These are phyloP conservation scores for Corydoras maculifer DNA, from an alignment of 2,113 vertebrate species.

Conservation along the genomic window DNA sequence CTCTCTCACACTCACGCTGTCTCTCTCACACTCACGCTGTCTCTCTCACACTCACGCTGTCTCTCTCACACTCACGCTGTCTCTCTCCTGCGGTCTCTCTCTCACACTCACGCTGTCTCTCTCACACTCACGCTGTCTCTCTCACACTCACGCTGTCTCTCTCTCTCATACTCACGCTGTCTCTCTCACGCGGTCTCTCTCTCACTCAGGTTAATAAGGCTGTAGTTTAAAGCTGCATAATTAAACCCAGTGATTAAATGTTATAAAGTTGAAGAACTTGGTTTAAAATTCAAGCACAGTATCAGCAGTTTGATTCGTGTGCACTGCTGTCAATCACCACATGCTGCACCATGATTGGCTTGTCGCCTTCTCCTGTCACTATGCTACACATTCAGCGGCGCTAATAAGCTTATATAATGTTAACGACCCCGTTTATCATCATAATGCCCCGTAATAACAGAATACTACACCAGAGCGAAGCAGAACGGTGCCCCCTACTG, in stretches of 20 bases:
- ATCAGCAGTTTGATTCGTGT: not conserved
- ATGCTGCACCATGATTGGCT: conserved; percentile 3
- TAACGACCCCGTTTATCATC: not conserved
- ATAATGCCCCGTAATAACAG: not conserved
- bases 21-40: too few relatives aligned
- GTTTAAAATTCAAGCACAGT: not conserved
- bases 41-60: too few relatives aligned
- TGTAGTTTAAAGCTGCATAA: too few relatives aligned
- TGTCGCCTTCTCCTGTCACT: not conserved
- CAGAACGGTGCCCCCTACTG: conserved; percentile 1
- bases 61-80: too few relatives aligned
- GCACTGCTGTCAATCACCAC: not conserved
- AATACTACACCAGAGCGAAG: not conserved
- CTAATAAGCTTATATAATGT: not conserved
- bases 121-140: not conserved
- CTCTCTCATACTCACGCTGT: not conserved
- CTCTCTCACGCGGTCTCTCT: not conserved
- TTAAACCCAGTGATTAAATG: not conserved
- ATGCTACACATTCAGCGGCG: not conserved
- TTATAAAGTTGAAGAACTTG: not conserved
- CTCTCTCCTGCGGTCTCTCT: too few relatives aligned
- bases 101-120: too few relatives aligned
- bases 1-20: too few relatives aligned
- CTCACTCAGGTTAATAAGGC: too few relatives aligned
- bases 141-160: not conserved